These are phyloP conservation scores for Plectrocnemia conspersa DNA, from an alignment of 1,140 invertebrate species.

Conservation along the genomic window DNA sequence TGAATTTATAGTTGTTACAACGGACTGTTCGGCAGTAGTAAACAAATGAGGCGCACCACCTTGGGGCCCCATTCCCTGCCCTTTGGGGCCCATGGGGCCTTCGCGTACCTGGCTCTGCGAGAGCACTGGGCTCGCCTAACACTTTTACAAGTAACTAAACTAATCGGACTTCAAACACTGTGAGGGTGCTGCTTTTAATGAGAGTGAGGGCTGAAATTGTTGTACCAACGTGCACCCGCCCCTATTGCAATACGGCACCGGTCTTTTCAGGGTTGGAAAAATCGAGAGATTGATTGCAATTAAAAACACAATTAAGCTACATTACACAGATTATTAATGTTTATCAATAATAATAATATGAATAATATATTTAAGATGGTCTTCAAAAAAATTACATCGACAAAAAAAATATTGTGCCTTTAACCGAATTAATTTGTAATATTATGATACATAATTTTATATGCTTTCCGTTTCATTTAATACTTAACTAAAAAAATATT, in stretches of 20 bases:
- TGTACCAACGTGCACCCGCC: constrained; percentile 11
- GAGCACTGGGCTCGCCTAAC: constrained; percentile 20
- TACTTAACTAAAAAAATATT: no score
- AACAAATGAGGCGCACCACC: constrained; percentile 29
- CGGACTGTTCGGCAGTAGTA: no score
- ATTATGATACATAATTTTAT: no score
- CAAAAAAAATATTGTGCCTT: no score
- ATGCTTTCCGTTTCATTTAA: no score
- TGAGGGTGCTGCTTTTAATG: constrained; percentile 35
- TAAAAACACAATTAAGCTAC: neutral
- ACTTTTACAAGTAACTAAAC: constrained; percentile 38
- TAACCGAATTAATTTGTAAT: no score
- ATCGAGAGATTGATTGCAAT: neutral
- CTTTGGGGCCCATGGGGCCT: neutral
- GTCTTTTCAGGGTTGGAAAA: neutral
- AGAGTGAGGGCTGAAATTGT: constrained; percentile 29
- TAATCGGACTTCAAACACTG: constrained; percentile 36
- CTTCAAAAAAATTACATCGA: no score
- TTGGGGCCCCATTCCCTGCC: neutral
- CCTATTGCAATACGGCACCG: neutral
- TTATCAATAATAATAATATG: no score
- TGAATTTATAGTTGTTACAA: no score
- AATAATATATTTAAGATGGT: no score
- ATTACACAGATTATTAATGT: no score
- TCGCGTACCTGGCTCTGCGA: neutral